These are phyloP conservation scores for rabbit (Oryctolagus cuniculus) DNA, from an alignment of 2,113 vertebrate genomes.

Conservation along the genomic window DNA sequence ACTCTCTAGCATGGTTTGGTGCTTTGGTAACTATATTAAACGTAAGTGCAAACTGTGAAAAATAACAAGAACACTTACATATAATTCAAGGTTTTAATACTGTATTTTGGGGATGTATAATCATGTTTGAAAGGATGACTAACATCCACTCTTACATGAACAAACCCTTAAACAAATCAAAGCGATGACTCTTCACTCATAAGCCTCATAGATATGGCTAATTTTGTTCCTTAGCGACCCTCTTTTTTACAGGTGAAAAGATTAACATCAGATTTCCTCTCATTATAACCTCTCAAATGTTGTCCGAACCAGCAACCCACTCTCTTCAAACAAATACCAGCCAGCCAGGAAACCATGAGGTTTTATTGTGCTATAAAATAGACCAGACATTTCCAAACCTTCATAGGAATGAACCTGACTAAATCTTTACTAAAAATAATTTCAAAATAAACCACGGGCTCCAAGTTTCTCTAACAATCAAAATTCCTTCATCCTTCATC, in stretches of 20 bases:
- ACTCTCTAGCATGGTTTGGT: constrained; percentile 60
- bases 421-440: constrained; percentile 83
- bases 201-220: constrained; percentile 32
- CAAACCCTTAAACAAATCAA: constrained; percentile 71
- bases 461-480: constrained; percentile 80
- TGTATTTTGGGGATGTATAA: constrained; percentile 62
- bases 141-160: constrained; percentile 67
- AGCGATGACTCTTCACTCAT: constrained; percentile 57
- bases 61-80: constrained; percentile 71
- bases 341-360: constrained; percentile 80
- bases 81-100: constrained; percentile 71
- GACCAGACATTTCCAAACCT: constrained; percentile 78
- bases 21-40: constrained; percentile 78
- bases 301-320: constrained; percentile 72
- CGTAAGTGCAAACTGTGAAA: constrained; percentile 76
- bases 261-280: constrained; percentile 78
- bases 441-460: constrained; percentile 80
- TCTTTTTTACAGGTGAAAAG: constrained; percentile 76
- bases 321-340: constrained; percentile 82
- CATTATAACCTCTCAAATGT: constrained; percentile 77
- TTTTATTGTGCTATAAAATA: constrained; percentile 84
- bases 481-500: constrained; percentile 75
- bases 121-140: constrained; percentile 64
- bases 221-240: constrained; percentile 57
- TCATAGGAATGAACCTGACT: constrained; percentile 81